Evolutionary conservation across 1,140 invertebrate genomes (phyloP), one percentile per base, ranked within the genome.

Genomic region (Pseudomyrmex pallidus): DNA sequence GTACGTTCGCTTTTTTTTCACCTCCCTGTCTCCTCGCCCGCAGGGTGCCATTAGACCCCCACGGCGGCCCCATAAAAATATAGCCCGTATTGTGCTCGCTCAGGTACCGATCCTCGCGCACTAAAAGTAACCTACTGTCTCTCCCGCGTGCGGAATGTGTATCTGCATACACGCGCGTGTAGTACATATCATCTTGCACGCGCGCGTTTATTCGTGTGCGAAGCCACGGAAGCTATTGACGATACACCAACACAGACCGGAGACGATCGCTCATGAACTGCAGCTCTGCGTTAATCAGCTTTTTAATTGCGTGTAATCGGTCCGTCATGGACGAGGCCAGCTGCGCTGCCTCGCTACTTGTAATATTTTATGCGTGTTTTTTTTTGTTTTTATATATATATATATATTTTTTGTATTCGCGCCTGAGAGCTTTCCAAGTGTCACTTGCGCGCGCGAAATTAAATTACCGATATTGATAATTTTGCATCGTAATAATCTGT

Each of bases 1-100:
- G 54, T 61, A 72, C 57, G 22, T 54, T 54, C 73, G 22, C 17
- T 76, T 54, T 74, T 52, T 64, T 80, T 84, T 72, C n/a, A 48
- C 44, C 54, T 80, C 54, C 76, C 66, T 90, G 86, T 89, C 84
- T 87, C 78, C 88, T 50, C 77, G 63, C 82, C 56, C 86, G n/a
- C 84, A 82, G 89, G 56, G 68, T 74, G 35, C 50, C 70, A 84
- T 85, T 93, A 93, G 92, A 92, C 90, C 90, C 87, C 91, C 88
- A 86, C 85, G 74, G 87, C 83, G 89, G 86, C 73, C 76, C 86
- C 90, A 92, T 91, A 91, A 91, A 94, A 94, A 93, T 93, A 93
- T 92, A 91, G 88, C 86, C 82, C 67, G 86, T 89, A 89, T 90
- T 90, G 85, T 89, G 67, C 84, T 86, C 86, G 80, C 74, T 87